Evolutionary conservation across 2,797 vertebrate species (phyloP), one percentile per base, ranked within the genome.

Genomic region (Gastrophryne carolinensis): DNA sequence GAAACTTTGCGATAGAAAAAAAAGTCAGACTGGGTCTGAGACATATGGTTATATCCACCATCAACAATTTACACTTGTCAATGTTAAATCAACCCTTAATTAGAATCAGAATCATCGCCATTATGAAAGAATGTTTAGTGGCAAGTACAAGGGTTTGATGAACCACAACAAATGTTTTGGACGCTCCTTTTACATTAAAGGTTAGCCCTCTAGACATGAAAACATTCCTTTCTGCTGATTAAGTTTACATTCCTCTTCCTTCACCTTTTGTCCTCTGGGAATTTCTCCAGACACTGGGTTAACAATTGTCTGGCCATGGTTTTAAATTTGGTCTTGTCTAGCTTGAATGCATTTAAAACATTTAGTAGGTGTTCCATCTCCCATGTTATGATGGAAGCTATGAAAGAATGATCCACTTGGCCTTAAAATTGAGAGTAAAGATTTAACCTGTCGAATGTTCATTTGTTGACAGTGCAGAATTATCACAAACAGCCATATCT

Each of bases 161-260:
- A 50, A 17, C n/a, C n/a, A 61, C 24, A 23, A 54, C 64, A 65
- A 56, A 50, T 58, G 17, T 23, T 52, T 29, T 10, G 24, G 34
- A 62, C 39, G 21, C n/a, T 39, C 24, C 26, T 37, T 35, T 15
- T 60, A 58, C 21, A 66, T 52, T 57, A 72, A 47, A 60, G 41
- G 60, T 66, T 35, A 21, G n/a, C 50, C 32, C 68, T 66, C 39
- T 53, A 78, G 61, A 72, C 68, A 78, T 29, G 60, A 78, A 47
- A 24, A 72, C 68, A 78, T 78, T 72, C 75, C 61, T 27, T 72
- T 63, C 50, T 32, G 50, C 60, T 72, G 61, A 78, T 32, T 78
- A 64, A 44, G 41, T 65, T 66, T 41, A 66, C 68, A 78, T 60
- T 58, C 29, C 61, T 72, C 54, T 72, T 72, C 53, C 19, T 72